These are phyloP conservation scores for Haliclona indistincta DNA, from an alignment of 37 sponge, comb jelly and placozoan genomes.

Conservation along the genomic window DNA sequence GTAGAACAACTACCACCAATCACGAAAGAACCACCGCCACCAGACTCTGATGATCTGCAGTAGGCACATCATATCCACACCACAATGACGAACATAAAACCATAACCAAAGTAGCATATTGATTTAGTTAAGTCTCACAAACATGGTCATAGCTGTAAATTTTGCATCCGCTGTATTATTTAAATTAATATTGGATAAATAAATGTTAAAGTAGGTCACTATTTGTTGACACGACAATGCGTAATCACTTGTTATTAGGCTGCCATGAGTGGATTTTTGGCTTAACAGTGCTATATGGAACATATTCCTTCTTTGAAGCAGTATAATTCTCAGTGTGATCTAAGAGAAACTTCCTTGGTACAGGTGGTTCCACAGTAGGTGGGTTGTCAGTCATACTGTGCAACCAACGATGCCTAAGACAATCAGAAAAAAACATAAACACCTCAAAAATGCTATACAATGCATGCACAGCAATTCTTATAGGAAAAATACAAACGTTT, in stretches of 20 bases:
- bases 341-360: conserved; percentile 65
- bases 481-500: too few species aligned
- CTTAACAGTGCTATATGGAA: conserved; percentile 93
- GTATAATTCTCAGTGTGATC: conserved; percentile 79
- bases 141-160: too few species aligned
- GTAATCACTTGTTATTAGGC: conserved; percentile 29
- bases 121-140: too few species aligned
- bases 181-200: too few species aligned
- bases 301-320: conserved; percentile 68
- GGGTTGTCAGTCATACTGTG: conserved; percentile 87
- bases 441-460: neutral
- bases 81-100: too few species aligned
- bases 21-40: too few species aligned
- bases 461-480: neutral
- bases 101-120: too few species aligned
- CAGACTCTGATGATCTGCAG: too few species aligned
- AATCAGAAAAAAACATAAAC: neutral
- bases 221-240: neutral
- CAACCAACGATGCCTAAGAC: conserved; percentile 88
- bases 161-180: too few species aligned
- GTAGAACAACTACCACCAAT: too few species aligned
- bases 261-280: conserved; percentile 90
- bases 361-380: conserved; percentile 75
- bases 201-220: neutral
- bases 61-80: too few species aligned